phyloP scores from a whole-genome alignment of 2,113 vertebrate species.

The Nycticorax nycticorax region DNA sequence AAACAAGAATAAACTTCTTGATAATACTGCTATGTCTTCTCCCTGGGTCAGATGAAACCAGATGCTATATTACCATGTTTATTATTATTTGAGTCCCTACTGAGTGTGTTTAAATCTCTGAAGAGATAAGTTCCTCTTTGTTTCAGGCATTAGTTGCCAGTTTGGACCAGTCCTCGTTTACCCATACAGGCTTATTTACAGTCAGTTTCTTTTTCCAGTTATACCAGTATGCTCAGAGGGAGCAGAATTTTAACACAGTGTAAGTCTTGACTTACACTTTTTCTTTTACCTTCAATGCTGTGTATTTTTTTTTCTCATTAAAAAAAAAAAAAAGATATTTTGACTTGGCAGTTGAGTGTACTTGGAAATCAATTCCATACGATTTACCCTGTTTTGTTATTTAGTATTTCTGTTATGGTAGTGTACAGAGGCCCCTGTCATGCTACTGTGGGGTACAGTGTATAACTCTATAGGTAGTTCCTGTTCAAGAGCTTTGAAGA shows the following conservation, averaged over 20 bases:
- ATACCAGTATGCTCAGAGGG: not conserved
- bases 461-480: not conserved
- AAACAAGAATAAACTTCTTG: not conserved
- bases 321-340: not conserved
- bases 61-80: slow-evolving; percentile 12
- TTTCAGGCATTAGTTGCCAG: slow-evolving; percentile 27
- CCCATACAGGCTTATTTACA: slow-evolving; percentile 11
- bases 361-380: not conserved
- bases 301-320: not conserved
- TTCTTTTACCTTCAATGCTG: not conserved
- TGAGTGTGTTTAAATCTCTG: slow-evolving; percentile 6
- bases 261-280: not conserved
- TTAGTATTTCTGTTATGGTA: not conserved
- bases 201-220: slow-evolving; percentile 35
- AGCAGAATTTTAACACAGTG: not conserved
- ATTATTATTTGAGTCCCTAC: slow-evolving; percentile 4
- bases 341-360: not conserved
- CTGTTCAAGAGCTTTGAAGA: not conserved
- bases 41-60: slow-evolving; percentile 2
- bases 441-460: not conserved
- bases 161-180: slow-evolving; percentile 20
- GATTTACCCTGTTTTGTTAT: not conserved
- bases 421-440: not conserved
- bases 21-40: not conserved
- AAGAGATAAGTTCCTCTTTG: slow-evolving; percentile 29